phyloP scores from a whole-genome alignment of 2,888 invertebrate species.

The Dasysyrphus tricinctus region DNA sequence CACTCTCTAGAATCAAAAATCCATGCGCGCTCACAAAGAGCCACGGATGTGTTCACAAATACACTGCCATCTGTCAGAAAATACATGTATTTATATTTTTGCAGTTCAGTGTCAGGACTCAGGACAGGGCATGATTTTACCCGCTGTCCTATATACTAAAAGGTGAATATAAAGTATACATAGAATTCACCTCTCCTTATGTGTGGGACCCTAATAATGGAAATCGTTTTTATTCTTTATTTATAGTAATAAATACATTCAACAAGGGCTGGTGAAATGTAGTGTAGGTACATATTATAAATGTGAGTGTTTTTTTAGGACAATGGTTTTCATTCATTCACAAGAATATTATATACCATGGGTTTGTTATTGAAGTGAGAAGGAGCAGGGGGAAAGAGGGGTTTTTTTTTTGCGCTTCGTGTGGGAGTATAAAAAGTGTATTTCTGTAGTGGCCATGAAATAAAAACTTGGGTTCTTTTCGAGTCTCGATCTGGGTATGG shows the following conservation, averaged over 20 bases:
- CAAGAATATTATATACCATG: slow-evolving; percentile 54
- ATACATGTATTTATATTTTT: slow-evolving; percentile 10
- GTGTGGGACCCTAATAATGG: slow-evolving; percentile 2
- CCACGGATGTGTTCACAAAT: slow-evolving; percentile 22
- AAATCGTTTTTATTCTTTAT: slow-evolving; percentile 21
- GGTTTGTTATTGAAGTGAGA: slow-evolving; percentile 24
- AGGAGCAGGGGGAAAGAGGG: background rate
- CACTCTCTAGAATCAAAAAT: slow-evolving; percentile 18
- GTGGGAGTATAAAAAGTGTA: slow-evolving; percentile 39
- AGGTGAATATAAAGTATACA: slow-evolving; percentile 36
- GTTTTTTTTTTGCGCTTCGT: background rate
- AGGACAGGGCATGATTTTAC: slow-evolving; percentile 26
- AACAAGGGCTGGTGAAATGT: slow-evolving; percentile 35
- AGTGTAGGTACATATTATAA: background rate
- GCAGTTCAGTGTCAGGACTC: slow-evolving; percentile 70
- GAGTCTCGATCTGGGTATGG: slow-evolving; percentile 47
- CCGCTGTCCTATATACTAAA: slow-evolving; percentile 59
- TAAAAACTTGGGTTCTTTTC: slow-evolving; percentile 16
- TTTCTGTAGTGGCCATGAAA: slow-evolving; percentile 62
- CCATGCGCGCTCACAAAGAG: slow-evolving; percentile 48
- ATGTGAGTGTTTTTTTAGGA: slow-evolving; percentile 29
- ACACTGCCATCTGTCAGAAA: slow-evolving; percentile 4
- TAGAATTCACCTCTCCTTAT: slow-evolving; percentile 36
- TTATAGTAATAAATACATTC: slow-evolving; percentile 23
- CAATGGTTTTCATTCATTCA: slow-evolving; percentile 70